Base-by-base conservation (phyloP, 2,113 vertebrate species). In the Anhinga anhinga region DNA sequence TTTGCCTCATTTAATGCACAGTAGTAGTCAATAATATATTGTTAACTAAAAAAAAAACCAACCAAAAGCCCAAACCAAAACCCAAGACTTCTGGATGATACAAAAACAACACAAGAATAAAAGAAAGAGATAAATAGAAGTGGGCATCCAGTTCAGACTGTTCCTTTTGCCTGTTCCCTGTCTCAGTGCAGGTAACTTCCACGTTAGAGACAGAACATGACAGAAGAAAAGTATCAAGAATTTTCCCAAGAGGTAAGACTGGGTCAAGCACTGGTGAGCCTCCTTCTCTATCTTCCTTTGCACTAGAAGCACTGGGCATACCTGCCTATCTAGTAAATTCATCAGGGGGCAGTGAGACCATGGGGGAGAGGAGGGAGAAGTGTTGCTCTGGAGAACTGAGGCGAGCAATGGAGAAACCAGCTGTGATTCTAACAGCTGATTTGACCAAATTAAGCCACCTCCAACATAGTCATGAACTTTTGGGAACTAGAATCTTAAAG, bases 291-390 rank as follows among this genome's bases (percentile, higher is more conserved):
- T 13, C 15, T 1, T 50, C 3, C 3, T 47, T 72, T 30, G 19
- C 23, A 38, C n/a, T 21, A 19, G 23, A 53, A 70, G 9, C 19
- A 56, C 34, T 15, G 25, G 23, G 4, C 4, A 5, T 30, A 34
- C 15, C 36, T 27, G 6, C 7, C 59, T 8, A 32, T 29, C 17
- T 34, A 16, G 13, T 11, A 50, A 25, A 56, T 58, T 85, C 5
- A 20, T 38, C 7, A 63, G 10, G 4, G 12, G 3, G 6, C 17
- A 63, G 9, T 30, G 59, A 69, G 17, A 49, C 10, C 0, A 0
- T 19, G 8, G 5, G 5, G 15, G 13, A 32, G 17, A 49, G 7
- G 27, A 72, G 13, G 38, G 4, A 50, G 16, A 61, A 42, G 2
- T 52, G 4, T 14, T 82, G 22, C 16, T 11, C 19, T 30, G 11